phyloP scores from a whole-genome alignment of 2,113 vertebrate species.

The Sphyrna mokarran region DNA sequence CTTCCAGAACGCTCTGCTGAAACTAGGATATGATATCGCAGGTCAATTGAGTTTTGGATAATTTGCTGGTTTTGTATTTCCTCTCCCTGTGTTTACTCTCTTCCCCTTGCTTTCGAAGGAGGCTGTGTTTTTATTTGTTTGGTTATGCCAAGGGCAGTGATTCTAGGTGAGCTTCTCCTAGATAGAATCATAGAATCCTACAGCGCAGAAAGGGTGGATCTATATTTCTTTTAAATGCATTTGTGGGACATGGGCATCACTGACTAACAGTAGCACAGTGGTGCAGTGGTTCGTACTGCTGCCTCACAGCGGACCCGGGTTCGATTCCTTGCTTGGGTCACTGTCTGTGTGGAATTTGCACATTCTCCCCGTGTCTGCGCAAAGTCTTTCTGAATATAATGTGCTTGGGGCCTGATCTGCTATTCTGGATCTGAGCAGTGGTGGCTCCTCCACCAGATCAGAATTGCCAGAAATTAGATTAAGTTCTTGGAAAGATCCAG shows the following conservation, averaged over 20 bases:
- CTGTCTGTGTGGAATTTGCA: no score
- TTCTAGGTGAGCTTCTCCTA: background rate
- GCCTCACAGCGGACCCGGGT: no score
- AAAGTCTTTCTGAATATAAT: background rate
- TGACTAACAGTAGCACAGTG: no score
- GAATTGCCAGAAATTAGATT: background rate
- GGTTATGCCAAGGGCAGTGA: background rate
- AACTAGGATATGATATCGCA: background rate
- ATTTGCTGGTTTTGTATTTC: background rate
- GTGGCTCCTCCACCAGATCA: background rate
- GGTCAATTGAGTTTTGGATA: background rate
- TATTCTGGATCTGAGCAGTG: background rate
- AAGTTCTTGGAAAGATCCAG: background rate
- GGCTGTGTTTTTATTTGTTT: background rate
- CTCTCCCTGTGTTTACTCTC: background rate
- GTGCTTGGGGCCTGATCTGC: background rate
- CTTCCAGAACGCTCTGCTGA: background rate
- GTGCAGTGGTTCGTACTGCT: no score
- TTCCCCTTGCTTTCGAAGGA: background rate
- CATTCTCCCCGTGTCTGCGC: no score
- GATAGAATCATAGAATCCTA: no score
- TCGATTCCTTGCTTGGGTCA: no score
- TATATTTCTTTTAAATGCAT: no score
- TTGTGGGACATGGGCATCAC: no score
- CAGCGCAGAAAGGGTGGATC: no score